phyloP scores from a whole-genome alignment of 2,888 invertebrate genomes.

The Terebella lapidaria region DNA sequence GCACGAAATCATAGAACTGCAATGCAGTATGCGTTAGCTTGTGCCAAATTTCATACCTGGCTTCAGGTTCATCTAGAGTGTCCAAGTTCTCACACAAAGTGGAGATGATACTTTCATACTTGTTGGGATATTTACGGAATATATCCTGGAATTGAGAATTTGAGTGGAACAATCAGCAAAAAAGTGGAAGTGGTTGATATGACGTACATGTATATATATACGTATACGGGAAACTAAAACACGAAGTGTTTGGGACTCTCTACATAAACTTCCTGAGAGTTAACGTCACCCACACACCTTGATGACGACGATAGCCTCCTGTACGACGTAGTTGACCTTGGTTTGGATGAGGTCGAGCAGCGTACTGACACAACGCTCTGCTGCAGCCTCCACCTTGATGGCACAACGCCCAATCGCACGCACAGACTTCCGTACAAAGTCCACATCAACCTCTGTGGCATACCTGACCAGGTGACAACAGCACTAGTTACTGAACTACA shows the following conservation, averaged over 20 bases:
- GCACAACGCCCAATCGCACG: conserved; percentile 97
- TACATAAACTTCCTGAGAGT: not conserved
- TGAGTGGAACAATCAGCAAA: no score
- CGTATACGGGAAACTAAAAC: no score
- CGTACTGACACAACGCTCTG: conserved; percentile 96
- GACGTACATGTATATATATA: no score
- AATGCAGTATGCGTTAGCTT: no score
- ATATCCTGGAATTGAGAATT: conserved; percentile 48
- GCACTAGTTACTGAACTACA: no score
- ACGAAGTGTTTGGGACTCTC: no score
- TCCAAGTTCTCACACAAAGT: conserved; percentile 98
- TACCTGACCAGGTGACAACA: conserved; percentile 52
- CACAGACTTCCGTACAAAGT: conserved; percentile 98
- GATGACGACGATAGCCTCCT: conserved; percentile 98
- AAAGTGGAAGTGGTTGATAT: no score
- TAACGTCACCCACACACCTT: conserved; percentile 61
- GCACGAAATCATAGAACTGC: no score
- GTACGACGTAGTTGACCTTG: conserved; percentile 98
- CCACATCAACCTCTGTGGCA: conserved; percentile 98
- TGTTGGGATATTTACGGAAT: conserved; percentile 86
- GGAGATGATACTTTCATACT: conserved; percentile 98
- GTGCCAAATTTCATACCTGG: no score
- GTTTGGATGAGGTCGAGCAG: conserved; percentile 96
- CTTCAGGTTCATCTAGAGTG: conserved; percentile 97
- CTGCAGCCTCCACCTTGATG: conserved; percentile 95